Percentiles rank a stretch among this genome's conserved stretches.
Evolutionary conservation across 1,140 invertebrate species (phyloP).

Genomic region (Cydia strobilella): DNA sequence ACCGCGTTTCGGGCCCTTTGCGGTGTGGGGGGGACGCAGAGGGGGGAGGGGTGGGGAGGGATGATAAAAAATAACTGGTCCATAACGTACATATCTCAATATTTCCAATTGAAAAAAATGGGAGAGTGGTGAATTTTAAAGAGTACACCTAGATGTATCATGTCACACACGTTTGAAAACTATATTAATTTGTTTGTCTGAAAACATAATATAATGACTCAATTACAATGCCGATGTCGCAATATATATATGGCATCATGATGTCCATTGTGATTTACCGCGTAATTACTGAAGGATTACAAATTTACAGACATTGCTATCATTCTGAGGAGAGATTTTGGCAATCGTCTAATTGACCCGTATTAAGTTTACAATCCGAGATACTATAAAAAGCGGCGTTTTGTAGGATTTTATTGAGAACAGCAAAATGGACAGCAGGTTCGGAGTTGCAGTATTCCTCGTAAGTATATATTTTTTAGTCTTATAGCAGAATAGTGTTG

Average conservation of each 20-base stretch:
- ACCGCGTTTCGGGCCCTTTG: no score
- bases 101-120: no score
- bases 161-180: no score
- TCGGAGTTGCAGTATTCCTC: slow-evolving; percentile 11
- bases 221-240: neutral
- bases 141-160: no score
- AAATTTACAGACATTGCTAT: slow-evolving; percentile 6
- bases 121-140: no score
- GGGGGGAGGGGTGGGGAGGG: no score
- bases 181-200: no score
- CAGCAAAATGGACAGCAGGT: slow-evolving; percentile 19
- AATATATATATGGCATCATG: neutral
- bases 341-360: neutral
- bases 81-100: no score
- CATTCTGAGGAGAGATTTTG: neutral
- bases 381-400: neutral
- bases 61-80: no score
- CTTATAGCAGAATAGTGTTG: neutral
- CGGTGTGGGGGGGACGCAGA: no score
- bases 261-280: neutral
- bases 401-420: slow-evolving; percentile 16
- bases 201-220: no score
- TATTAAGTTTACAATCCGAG: slow-evolving; percentile 6
- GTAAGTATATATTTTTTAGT: slow-evolving; percentile 7
- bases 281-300: slow-evolving; percentile 8